A percentile compares a stretch with the other conserved stretches of the same genome.
These are phyloP conservation scores for Fragum fragum DNA, from an alignment of 2,888 invertebrate species.

Conservation along the genomic window DNA sequence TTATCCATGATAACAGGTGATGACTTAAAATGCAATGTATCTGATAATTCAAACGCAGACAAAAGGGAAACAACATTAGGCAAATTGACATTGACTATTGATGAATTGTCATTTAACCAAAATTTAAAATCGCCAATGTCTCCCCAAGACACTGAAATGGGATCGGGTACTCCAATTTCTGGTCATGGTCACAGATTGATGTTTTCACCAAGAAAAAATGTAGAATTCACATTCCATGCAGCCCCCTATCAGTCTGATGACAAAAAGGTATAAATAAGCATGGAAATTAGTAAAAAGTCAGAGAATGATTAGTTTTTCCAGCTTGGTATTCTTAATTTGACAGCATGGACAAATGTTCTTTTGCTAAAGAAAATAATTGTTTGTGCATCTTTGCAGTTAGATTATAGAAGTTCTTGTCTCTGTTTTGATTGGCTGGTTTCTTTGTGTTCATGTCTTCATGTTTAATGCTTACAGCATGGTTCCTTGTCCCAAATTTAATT, in stretches of 20 bases:
- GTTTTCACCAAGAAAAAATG: slow-evolving; percentile 46
- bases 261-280: slow-evolving; percentile 55
- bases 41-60: background rate
- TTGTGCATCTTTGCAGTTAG: background rate
- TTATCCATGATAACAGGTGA: background rate
- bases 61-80: slow-evolving; percentile 12
- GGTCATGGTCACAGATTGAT: slow-evolving; percentile 42
- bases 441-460: background rate
- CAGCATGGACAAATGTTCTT: background rate
- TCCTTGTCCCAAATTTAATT: background rate
- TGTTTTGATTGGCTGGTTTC: background rate
- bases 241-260: slow-evolving; percentile 55
- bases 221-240: slow-evolving; percentile 64
- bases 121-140: slow-evolving; percentile 28
- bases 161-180: slow-evolving; percentile 19
- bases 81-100: background rate
- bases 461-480: background rate
- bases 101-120: background rate
- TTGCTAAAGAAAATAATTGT: background rate
- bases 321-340: slow-evolving; percentile 23
- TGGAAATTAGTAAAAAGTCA: background rate
- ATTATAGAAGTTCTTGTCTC: background rate
- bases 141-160: slow-evolving; percentile 25
- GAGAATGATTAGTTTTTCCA: slow-evolving; percentile 17
- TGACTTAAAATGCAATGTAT: background rate